Evolutionary conservation across 2,888 invertebrate genomes (phyloP).

Genomic region (Ormyrus rosae): DNA sequence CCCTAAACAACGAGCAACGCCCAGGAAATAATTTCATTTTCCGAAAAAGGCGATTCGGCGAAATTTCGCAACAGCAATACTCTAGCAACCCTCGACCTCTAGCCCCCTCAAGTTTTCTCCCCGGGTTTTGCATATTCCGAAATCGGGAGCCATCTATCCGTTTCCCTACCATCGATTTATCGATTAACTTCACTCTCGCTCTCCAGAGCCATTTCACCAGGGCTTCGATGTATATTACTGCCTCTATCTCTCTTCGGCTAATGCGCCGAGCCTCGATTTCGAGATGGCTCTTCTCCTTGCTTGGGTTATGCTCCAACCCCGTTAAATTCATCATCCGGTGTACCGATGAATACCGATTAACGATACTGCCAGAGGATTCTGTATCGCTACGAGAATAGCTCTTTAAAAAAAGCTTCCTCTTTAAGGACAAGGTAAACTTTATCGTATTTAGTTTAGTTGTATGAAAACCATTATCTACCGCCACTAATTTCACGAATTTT

Average conservation of each 20-base stretch:
- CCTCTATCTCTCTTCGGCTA: slow-evolving; percentile 10
- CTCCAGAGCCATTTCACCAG: too few species aligned
- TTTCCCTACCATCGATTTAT: slow-evolving; percentile 46
- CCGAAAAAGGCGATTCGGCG: too few species aligned
- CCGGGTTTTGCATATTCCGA: slow-evolving; percentile 35
- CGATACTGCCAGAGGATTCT: background rate
- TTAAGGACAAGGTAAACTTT: too few species aligned
- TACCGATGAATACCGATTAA: slow-evolving; percentile 49
- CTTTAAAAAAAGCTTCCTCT: too few species aligned
- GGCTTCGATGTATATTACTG: background rate
- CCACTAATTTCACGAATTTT: too few species aligned
- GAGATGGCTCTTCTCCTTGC: slow-evolving; percentile 32
- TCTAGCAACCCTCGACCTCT: too few species aligned
- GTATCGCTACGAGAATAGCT: too few species aligned
- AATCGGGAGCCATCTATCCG: slow-evolving; percentile 28
- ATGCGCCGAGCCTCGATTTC: slow-evolving; percentile 22
- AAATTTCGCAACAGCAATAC: too few species aligned
- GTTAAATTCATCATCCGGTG: slow-evolving; percentile 54
- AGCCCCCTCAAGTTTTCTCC: background rate
- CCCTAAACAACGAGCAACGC: too few species aligned
- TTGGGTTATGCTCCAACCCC: background rate
- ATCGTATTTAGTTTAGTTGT: too few species aligned
- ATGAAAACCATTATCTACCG: too few species aligned
- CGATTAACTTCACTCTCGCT: slow-evolving; percentile 32
- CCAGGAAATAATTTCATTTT: too few species aligned